These are phyloP conservation scores for Coenobita brevimanus DNA, from an alignment of 1,140 invertebrate genomes.

Conservation along the genomic window DNA sequence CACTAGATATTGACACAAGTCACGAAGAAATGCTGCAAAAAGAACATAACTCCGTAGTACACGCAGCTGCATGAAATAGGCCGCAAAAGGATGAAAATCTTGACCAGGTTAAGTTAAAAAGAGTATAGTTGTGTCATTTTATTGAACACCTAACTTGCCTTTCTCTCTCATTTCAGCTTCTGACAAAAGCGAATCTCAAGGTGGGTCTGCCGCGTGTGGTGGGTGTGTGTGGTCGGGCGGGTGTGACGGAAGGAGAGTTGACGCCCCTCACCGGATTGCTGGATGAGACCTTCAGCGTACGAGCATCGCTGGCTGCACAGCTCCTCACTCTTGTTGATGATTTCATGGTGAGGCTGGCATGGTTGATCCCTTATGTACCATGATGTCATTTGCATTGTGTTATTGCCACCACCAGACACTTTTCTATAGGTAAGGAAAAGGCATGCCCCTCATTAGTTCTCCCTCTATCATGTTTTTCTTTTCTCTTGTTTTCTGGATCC, in stretches of 20 bases:
- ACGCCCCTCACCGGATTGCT: conserved; percentile 29
- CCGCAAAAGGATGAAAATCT: neutral
- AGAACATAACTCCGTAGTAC: too few relatives aligned
- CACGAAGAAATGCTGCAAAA: too few relatives aligned
- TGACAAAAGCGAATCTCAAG: conserved; percentile 54
- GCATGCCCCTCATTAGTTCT: too few relatives aligned
- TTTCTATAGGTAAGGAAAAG: too few relatives aligned
- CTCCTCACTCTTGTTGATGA: conserved; percentile 57
- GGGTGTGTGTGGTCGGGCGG: conserved; percentile 43
- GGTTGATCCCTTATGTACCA: too few relatives aligned
- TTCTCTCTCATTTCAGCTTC: neutral
- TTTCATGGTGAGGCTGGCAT: conserved; percentile 31
- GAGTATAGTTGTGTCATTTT: neutral
- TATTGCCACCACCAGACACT: too few relatives aligned
- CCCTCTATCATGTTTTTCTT: too few relatives aligned
- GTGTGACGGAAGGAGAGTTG: conserved; percentile 42
- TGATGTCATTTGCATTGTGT: too few relatives aligned
- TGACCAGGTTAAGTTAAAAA: neutral
- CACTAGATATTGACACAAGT: too few relatives aligned
- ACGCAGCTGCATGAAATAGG: too few relatives aligned
- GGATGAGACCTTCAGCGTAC: conserved; percentile 50
- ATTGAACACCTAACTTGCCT: neutral
- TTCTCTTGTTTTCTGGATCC: too few relatives aligned
- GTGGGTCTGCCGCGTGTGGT: conserved; percentile 53
- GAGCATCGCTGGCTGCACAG: conserved; percentile 48